These are phyloP conservation scores for Thysanoteuthis rhombus DNA, from an alignment of 2,888 invertebrate species.

Conservation along the genomic window DNA sequence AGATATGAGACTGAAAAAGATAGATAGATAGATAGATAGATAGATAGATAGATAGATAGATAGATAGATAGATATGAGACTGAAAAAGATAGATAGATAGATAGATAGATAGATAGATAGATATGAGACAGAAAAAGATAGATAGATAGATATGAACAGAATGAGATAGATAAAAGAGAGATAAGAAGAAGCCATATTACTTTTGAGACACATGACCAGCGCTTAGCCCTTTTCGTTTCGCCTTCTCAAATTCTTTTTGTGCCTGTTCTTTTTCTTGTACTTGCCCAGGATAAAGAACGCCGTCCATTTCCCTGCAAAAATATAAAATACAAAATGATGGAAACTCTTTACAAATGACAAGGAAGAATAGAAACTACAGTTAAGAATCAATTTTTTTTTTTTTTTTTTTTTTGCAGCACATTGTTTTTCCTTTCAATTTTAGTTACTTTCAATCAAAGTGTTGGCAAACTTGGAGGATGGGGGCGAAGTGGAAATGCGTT, in stretches of 20 bases:
- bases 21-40: not conserved
- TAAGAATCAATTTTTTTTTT: not conserved
- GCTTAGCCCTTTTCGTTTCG: constrained; percentile 51
- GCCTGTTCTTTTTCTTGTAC: constrained; percentile 58
- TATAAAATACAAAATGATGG: not conserved
- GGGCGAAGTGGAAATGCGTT: too few relatives aligned
- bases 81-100: too few relatives aligned
- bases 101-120: not conserved
- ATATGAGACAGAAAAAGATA: not conserved
- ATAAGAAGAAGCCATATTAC: constrained; percentile 40
- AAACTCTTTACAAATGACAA: not conserved
- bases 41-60: not conserved
- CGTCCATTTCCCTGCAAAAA: constrained; percentile 55
- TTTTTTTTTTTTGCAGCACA: too few relatives aligned
- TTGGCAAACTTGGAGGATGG: too few relatives aligned
- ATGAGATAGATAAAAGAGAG: not conserved
- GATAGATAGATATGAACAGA: too few relatives aligned
- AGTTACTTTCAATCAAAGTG: too few relatives aligned
- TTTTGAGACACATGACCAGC: constrained; percentile 53
- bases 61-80: too few relatives aligned
- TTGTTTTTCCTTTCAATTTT: too few relatives aligned
- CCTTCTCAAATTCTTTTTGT: constrained; percentile 51
- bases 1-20: not conserved
- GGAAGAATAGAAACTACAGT: not conserved
- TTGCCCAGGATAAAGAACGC: constrained; percentile 49